Evolutionary conservation across 2,888 invertebrate genomes (phyloP).

Genomic region (Myopa testacea): DNA sequence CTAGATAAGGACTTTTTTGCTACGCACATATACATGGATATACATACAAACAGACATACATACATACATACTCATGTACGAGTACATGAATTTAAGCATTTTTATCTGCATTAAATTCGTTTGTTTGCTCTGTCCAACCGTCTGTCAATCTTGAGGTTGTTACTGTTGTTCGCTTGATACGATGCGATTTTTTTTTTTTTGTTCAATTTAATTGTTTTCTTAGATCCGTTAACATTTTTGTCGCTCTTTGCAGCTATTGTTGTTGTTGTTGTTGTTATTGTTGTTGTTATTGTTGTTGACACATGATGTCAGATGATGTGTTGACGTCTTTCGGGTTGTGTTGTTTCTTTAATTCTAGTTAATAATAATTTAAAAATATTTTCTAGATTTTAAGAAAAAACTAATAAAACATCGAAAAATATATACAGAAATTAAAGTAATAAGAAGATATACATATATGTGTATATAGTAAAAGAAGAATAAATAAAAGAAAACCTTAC

Average conservation of each 20-base stretch:
- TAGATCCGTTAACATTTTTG: neutral
- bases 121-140: constrained; percentile 2
- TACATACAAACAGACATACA: neutral
- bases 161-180: neutral
- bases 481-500: no score
- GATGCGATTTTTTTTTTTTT: neutral
- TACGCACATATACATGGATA: neutral
- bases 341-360: no score
- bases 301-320: constrained; percentile 1
- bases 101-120: constrained; percentile 12
- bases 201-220: neutral
- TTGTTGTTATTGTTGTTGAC: neutral
- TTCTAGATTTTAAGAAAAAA: no score
- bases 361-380: no score
- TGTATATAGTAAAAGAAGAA: no score
- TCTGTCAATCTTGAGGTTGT: neutral
- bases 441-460: no score
- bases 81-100: neutral
- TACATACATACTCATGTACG: neutral
- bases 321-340: no score
- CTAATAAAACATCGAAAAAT: no score
- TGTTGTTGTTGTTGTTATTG: constrained; percentile 6
- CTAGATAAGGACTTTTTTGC: no score
- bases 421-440: no score
- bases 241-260: neutral